Conservation (phyloP, 2,113 vertebrate species). For the Merops nubicus region DNA sequence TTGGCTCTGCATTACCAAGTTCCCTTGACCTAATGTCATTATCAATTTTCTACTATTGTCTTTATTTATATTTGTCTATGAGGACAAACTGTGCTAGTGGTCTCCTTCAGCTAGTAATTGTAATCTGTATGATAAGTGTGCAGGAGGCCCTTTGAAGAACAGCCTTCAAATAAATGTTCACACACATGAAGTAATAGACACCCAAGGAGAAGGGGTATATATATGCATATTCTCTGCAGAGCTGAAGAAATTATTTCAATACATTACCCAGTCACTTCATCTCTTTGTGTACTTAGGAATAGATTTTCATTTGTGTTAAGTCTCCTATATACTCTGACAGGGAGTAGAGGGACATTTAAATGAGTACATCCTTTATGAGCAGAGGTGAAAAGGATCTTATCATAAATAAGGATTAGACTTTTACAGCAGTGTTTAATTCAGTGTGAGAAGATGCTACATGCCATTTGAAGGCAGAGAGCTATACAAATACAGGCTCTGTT, state of each 20-base stretch:
- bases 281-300: slow-evolving; percentile 32
- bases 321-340: neutral
- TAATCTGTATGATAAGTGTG: neutral
- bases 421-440: slow-evolving; percentile 29
- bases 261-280: neutral
- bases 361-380: neutral
- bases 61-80: slow-evolving; percentile 39
- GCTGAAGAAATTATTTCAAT: neutral
- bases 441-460: neutral
- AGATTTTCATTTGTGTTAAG: slow-evolving; percentile 5
- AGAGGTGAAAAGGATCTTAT: slow-evolving; percentile 43
- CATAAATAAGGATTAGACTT: slow-evolving; percentile 57
- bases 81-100: neutral
- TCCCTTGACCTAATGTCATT: slow-evolving; percentile 58
- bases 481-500: slow-evolving; percentile 10
- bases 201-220: neutral
- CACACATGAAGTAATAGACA: neutral
- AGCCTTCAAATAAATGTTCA: neutral
- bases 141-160: neutral
- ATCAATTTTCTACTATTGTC: slow-evolving; percentile 52
- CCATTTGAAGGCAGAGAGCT: neutral
- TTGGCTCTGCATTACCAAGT: slow-evolving; percentile 17
- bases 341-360: slow-evolving; percentile 21
- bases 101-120: slow-evolving; percentile 44
- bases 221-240: neutral